Conservation (phyloP, 2,888 invertebrate genomes). For the Tetramorium bicarinatum region DNA sequence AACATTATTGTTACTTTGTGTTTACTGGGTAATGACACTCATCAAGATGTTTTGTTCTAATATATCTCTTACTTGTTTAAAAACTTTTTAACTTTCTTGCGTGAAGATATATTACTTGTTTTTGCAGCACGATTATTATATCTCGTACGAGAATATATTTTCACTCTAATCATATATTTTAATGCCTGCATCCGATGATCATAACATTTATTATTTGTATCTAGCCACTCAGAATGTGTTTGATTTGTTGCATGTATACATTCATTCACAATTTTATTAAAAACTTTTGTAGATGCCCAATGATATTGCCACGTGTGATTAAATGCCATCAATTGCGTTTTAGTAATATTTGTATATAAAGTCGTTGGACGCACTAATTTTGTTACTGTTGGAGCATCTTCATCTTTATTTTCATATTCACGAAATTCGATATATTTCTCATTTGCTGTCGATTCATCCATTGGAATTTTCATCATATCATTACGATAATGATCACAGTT, state of each 20-base stretch:
- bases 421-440: too few species aligned
- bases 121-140: background rate
- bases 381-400: too few species aligned
- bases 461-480: background rate
- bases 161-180: background rate
- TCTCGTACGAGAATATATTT: conserved; percentile 1
- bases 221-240: background rate
- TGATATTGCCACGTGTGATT: too few species aligned
- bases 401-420: too few species aligned
- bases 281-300: too few species aligned
- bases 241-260: background rate
- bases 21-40: too few species aligned
- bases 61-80: background rate
- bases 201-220: background rate
- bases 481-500: background rate
- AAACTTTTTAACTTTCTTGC: background rate
- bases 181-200: conserved; percentile 1
- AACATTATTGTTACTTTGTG: too few species aligned
- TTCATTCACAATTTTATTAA: background rate
- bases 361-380: too few species aligned
- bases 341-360: too few species aligned
- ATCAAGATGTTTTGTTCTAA: too few species aligned
- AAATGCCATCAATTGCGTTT: too few species aligned
- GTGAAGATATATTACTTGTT: background rate
- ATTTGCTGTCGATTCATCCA: too few species aligned